phyloP scores from a whole-genome alignment of 1,140 invertebrate species.

The Frieseomelitta varia region DNA sequence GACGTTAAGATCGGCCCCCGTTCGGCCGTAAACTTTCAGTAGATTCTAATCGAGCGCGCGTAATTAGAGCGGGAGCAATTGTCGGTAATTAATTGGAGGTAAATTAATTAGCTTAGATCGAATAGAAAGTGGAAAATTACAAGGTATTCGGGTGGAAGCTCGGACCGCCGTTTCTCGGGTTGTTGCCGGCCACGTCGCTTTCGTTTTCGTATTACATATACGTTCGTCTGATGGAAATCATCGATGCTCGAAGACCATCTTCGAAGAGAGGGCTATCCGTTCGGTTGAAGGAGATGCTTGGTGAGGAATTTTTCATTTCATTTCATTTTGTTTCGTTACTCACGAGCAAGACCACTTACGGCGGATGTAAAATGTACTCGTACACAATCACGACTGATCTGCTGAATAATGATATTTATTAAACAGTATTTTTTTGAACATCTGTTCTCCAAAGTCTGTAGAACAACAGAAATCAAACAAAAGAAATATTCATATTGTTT shows the following conservation, averaged over 20 bases:
- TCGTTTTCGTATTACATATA: not conserved
- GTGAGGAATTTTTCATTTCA: no score
- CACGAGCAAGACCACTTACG: no score
- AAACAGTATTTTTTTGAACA: no score
- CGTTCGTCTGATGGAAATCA: not conserved
- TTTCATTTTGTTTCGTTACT: no score
- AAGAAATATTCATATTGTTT: no score
- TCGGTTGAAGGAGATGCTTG: no score
- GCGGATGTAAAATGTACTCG: no score
- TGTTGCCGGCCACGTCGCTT: not conserved
- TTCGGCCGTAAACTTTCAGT: constrained; percentile 61
- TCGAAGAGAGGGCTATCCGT: no score
- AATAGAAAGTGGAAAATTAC: constrained; percentile 59
- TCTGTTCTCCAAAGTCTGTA: no score
- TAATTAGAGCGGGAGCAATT: constrained; percentile 67
- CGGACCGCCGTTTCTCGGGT: not conserved
- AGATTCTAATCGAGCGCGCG: constrained; percentile 65
- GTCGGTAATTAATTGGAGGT: constrained; percentile 65
- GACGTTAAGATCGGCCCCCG: constrained; percentile 58
- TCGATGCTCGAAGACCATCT: not conserved
- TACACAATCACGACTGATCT: no score
- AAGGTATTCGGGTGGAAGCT: constrained; percentile 30
- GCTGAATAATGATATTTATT: no score
- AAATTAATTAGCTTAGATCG: constrained; percentile 64
- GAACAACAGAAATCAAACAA: no score